phyloP scores from a whole-genome alignment of 35 echinoderm and acorn worm species.

The Nesometra sesokonis region DNA sequence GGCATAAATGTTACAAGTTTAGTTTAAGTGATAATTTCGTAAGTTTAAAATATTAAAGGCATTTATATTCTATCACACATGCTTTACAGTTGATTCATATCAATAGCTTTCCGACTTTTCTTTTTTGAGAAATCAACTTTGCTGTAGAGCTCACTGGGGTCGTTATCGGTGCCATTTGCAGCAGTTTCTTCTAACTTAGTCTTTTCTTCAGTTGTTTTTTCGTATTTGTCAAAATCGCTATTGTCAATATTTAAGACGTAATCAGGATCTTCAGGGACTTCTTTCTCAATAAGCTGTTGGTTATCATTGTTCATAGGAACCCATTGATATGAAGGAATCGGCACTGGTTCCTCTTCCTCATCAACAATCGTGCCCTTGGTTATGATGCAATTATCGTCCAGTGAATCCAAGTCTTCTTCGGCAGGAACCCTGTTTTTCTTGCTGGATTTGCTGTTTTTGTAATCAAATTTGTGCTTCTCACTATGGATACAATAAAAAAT shows the following conservation, averaged over 20 bases:
- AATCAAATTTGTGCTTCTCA: background rate
- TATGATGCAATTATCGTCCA: background rate
- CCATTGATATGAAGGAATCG: background rate
- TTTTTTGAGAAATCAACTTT: background rate
- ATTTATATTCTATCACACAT: too few relatives aligned
- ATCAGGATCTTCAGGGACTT: background rate
- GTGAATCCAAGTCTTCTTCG: background rate
- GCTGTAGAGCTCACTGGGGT: background rate
- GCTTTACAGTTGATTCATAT: too few relatives aligned
- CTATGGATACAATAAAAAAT: background rate
- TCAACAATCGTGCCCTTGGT: background rate
- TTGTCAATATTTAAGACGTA: background rate
- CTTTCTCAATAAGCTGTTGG: background rate
- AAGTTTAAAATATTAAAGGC: too few relatives aligned
- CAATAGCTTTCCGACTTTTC: background rate
- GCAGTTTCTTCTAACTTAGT: background rate
- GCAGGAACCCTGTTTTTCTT: background rate
- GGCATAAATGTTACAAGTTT: too few relatives aligned
- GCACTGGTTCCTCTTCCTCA: background rate
- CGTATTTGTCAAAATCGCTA: background rate
- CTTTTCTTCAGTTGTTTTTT: too few relatives aligned
- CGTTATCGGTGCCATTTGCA: background rate
- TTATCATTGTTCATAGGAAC: background rate
- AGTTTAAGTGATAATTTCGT: too few relatives aligned
- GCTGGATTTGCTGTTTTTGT: background rate